Conservation (phyloP, 2,113 vertebrate species). For the Salminus brasiliensis region DNA sequence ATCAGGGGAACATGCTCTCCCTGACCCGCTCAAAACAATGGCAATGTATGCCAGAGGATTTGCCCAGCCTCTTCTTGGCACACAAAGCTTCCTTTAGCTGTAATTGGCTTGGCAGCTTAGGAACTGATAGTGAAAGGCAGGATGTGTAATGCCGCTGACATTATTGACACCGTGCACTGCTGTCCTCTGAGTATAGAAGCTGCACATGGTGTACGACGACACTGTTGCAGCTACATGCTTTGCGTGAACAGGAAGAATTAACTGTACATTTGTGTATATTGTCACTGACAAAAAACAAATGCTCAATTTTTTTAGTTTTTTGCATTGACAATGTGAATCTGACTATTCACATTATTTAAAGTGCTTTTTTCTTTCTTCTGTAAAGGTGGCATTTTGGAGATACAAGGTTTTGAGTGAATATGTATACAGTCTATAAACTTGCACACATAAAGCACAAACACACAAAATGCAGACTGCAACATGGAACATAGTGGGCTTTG, state of each 20-base stretch:
- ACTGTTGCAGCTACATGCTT: not conserved
- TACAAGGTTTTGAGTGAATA: too few relatives aligned
- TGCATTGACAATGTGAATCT: too few relatives aligned
- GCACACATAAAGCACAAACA: too few relatives aligned
- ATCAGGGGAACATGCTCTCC: constrained; percentile 54
- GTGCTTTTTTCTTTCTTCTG: too few relatives aligned
- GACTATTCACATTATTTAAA: too few relatives aligned
- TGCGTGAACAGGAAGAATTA: not conserved
- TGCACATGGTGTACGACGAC: not conserved
- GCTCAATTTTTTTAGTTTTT: too few relatives aligned
- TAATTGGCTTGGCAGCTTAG: constrained; percentile 58
- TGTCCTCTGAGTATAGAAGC: constrained; percentile 30
- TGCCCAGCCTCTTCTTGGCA: constrained; percentile 27
- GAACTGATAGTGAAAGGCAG: constrained; percentile 45
- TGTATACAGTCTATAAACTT: too few relatives aligned
- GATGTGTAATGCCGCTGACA: constrained; percentile 46
- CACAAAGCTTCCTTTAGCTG: constrained; percentile 47
- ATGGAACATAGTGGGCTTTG: too few relatives aligned
- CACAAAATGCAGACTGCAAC: too few relatives aligned
- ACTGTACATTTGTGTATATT: not conserved
- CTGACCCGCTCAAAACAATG: constrained; percentile 57
- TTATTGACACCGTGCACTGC: constrained; percentile 30
- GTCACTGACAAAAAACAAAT: not conserved
- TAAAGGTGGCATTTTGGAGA: too few relatives aligned
- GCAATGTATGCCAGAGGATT: constrained; percentile 42